These are phyloP conservation scores for Caenorhabditis elegans DNA, from an alignment of 1,140 invertebrate species.

Conservation along the genomic window DNA sequence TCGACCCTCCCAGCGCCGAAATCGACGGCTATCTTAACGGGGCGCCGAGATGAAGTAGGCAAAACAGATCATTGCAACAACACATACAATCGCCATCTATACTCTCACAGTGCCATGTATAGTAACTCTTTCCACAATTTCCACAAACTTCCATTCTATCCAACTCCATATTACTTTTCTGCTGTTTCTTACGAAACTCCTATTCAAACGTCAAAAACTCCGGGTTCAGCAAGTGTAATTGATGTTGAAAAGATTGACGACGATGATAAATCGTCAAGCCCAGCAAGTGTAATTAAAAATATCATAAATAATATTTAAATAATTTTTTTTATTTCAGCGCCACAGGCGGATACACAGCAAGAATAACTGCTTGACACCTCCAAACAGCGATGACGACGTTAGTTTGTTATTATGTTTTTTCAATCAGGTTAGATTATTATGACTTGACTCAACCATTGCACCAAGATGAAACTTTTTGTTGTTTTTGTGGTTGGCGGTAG, in stretches of 20 bases:
- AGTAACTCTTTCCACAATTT: not conserved
- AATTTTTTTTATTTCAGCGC: not conserved
- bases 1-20: not conserved
- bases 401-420: conserved; percentile 31
- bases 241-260: not conserved
- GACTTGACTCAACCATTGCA: not conserved
- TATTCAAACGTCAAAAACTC: not conserved
- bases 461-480: too few species aligned
- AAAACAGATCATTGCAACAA: conserved; percentile 6
- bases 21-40: not conserved
- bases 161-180: not conserved
- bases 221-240: not conserved
- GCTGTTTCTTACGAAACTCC: not conserved
- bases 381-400: conserved; percentile 29
- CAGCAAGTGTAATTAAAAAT: too few species aligned
- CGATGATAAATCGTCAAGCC: not conserved
- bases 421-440: conserved; percentile 29
- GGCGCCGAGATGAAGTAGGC: not conserved
- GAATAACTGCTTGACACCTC: conserved; percentile 15
- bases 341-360: conserved; percentile 28
- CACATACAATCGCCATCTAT: not conserved
- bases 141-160: not conserved
- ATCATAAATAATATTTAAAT: too few species aligned
- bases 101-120: not conserved
- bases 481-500: not conserved